These are phyloP conservation scores for Ernsta delagoae DNA, from an alignment of 2,888 invertebrate species.

Conservation along the genomic window DNA sequence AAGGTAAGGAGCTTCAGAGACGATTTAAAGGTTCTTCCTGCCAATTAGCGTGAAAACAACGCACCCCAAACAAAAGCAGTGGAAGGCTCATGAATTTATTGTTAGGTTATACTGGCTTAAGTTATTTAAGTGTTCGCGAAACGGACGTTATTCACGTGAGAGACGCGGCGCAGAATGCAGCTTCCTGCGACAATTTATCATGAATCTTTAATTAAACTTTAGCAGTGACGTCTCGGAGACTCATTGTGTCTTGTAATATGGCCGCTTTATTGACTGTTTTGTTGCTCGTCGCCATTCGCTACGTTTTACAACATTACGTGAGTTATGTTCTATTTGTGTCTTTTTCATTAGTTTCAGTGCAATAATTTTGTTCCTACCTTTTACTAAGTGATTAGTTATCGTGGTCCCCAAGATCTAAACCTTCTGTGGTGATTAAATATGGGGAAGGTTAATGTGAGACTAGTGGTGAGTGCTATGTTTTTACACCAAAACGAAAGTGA, in stretches of 20 bases:
- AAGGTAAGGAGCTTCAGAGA: conserved; percentile 59
- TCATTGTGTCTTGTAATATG: conserved; percentile 62
- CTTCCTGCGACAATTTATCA: conserved; percentile 83
- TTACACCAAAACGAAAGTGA: too few species aligned
- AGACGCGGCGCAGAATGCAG: conserved; percentile 75
- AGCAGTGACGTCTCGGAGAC: conserved; percentile 72
- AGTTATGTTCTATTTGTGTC: conserved; percentile 24
- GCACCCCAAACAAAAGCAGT: conserved; percentile 69
- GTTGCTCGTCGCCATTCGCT: conserved; percentile 25
- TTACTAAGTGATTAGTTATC: too few species aligned
- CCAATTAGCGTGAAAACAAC: conserved; percentile 76
- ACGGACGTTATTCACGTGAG: conserved; percentile 78
- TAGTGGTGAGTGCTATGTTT: too few species aligned
- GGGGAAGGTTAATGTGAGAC: too few species aligned
- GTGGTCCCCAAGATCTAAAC: too few species aligned
- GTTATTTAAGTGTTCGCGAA: conserved; percentile 78
- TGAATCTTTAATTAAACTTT: conserved; percentile 85
- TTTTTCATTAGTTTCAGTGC: conserved; percentile 11
- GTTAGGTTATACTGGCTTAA: conserved; percentile 78
- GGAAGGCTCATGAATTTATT: conserved; percentile 78
- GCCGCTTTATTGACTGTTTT: conserved; percentile 44
- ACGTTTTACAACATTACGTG: conserved; percentile 30
- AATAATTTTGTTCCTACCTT: not conserved
- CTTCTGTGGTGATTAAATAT: too few species aligned
- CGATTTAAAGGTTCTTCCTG: conserved; percentile 74